Evolutionary conservation across 2,888 invertebrate genomes (phyloP), one percentile per base, ranked within the genome.

Genomic region (Chaetogeoica ovagalla): DNA sequence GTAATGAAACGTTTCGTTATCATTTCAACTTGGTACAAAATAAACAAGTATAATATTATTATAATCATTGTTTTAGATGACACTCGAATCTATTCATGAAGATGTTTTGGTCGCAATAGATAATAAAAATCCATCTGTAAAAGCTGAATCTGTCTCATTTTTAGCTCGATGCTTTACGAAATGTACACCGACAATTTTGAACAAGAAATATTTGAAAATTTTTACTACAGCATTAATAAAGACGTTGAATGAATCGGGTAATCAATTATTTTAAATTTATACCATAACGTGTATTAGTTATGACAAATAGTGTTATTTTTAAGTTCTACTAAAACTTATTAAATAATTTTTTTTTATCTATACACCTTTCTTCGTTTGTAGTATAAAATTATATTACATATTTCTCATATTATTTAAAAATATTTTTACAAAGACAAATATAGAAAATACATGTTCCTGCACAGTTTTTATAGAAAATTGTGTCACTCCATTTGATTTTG

Each of bases 71-170:
- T 86, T 87, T 11, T 88, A 96, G 92, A 94, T 94, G 4, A 92
- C 89, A 77, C 87, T 95, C 59, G 96, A 96, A 87, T 89, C 91
- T 0, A 93, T 95, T 85, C 90, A 92, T 85, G 98, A 99, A 85
- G 95, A 95, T 85, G 89, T 94, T 84, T 85, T 96, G 0, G 93
- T 93, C 68, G 93, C 95, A 0, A 89, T 99, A 82, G 94, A 92
- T 81, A 96, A 94, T 86, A 97, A 97, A 87, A 97, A 96, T 87
- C 96, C 96, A 0, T 91, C 91, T 7, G 93, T 97, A 2, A 96
- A 95, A 86, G 90, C 94, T 0, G 96, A 97, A 87, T 94, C 94
- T 0, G 91, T 94, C 0, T 86, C 91, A 60, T 98, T 97, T 87
- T 86, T 98, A 68, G 90, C 94, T 0, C 90, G 97, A 60, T 92